Evolutionary conservation across 1,140 invertebrate genomes (phyloP), one percentile per base, ranked within the genome.

Genomic region (Popillia japonica): DNA sequence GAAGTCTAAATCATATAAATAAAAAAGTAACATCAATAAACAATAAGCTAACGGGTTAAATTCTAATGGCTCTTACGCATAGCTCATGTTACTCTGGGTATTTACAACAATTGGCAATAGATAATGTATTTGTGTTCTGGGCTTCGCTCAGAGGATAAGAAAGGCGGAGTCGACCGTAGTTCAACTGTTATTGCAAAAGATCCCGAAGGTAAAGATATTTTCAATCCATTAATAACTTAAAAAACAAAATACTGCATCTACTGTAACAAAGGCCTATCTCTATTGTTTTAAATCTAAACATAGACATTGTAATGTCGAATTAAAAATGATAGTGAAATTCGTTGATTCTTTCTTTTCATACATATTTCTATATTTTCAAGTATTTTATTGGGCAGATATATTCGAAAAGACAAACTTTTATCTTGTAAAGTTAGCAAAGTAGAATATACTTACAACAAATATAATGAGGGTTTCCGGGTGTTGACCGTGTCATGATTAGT

Each of bases 181-280:
- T 95, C 95, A 88, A 97, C 95, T 85, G 95, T 97, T 86, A 96
- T 97, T 89, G 95, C 95, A 87, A 96, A 96, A 93, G 95, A 97
- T 86, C 94, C 95, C 83, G 94, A 95, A 94, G 95, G 94, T 92
- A 94, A 93, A 84, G 82, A 81, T 85, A 44, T 59, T 75, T 75
- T 76, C 82, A 68, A 68, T 68, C 48, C 61, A 68, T 68, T 68
- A 68, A 27, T 68, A 68, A 68, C 27, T 68, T 27, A 68, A 68
- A 68, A 22, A 23, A 22, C 3, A 17, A 68, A 22, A 68, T 68
- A 75, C 78, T 81, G 80, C 77, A 81, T 78, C 78, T 78, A 76
- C 72, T 59, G 68, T 73, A 79, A 78, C 72, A 80, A 78, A 34
- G 34, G 64, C 59, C 10, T n/a, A 17, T 55, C 14, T 17, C 17